Conservation (phyloP, 2,113 vertebrate genomes). For the Zapus hudsonius region DNA sequence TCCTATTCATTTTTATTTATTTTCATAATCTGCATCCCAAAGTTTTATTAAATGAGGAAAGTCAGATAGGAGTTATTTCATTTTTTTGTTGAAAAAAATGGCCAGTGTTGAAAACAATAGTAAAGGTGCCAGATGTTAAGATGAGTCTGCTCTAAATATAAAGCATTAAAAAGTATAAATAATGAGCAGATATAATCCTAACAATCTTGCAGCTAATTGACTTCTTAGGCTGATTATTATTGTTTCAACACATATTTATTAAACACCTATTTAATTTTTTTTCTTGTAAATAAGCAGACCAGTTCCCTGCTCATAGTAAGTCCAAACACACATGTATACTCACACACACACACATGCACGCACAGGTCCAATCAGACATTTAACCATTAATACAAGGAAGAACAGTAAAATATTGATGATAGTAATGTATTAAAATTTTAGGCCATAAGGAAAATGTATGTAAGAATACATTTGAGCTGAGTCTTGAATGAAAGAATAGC, state of each 20-base stretch:
- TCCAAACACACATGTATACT: too few species aligned
- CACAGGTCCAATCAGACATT: background rate
- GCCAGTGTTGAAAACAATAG: background rate
- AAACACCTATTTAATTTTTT: background rate
- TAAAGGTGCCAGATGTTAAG: background rate
- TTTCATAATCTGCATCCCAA: conserved; percentile 1
- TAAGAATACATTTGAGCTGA: background rate
- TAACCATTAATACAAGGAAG: background rate
- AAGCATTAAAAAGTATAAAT: background rate
- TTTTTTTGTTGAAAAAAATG: background rate
- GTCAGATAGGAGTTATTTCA: background rate
- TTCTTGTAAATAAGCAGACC: background rate
- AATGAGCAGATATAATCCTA: background rate
- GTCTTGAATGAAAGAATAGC: background rate
- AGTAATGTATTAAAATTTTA: background rate
- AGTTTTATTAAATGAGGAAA: background rate
- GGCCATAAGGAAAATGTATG: background rate
- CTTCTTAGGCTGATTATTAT: too few species aligned
- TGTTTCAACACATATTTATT: background rate
- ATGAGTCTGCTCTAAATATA: background rate
- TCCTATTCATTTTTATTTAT: background rate
- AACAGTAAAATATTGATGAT: background rate
- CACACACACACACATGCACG: background rate
- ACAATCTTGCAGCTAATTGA: background rate
- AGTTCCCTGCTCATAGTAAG: background rate